Percentiles rank a stretch among this genome's conserved stretches.
Conservation (phyloP, 2,888 invertebrate genomes). For the Endomychus coccineus region DNA sequence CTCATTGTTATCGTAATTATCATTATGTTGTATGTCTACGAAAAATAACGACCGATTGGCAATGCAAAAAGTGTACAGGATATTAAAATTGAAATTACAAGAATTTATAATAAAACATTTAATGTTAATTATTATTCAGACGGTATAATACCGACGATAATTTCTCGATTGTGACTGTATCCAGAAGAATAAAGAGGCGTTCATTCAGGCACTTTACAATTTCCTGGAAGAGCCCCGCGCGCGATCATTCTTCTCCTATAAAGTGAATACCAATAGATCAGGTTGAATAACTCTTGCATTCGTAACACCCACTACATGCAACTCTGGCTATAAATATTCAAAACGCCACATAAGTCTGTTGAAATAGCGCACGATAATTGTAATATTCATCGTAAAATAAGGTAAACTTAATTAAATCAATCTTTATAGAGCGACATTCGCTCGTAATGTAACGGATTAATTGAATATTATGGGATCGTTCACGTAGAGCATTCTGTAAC, state of each 20-base stretch:
- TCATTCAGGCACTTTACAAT: slow-evolving; percentile 14
- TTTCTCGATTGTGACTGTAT: slow-evolving; percentile 1
- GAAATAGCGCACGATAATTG: slow-evolving; percentile 3
- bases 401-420: slow-evolving; percentile 1
- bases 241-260: slow-evolving; percentile 11
- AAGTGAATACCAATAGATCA: slow-evolving; percentile 21
- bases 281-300: slow-evolving; percentile 17
- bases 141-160: slow-evolving; percentile 18
- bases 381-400: neutral
- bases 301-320: slow-evolving; percentile 1
- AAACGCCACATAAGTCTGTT: neutral
- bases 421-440: neutral
- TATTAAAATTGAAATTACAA: slow-evolving; percentile 24
- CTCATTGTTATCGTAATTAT: too few species aligned
- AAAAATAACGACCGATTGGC: neutral
- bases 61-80: slow-evolving; percentile 20
- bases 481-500: too few species aligned
- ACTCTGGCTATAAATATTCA: neutral
- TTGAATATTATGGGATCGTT: too few species aligned
- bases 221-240: slow-evolving; percentile 17
- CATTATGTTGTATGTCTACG: too few species aligned
- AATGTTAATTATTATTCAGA: slow-evolving; percentile 18
- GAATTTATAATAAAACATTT: slow-evolving; percentile 23
- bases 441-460: too few species aligned
- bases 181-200: neutral